phyloP scores from a whole-genome alignment of 2,888 invertebrate genomes.

The Mycalesis mineus region DNA sequence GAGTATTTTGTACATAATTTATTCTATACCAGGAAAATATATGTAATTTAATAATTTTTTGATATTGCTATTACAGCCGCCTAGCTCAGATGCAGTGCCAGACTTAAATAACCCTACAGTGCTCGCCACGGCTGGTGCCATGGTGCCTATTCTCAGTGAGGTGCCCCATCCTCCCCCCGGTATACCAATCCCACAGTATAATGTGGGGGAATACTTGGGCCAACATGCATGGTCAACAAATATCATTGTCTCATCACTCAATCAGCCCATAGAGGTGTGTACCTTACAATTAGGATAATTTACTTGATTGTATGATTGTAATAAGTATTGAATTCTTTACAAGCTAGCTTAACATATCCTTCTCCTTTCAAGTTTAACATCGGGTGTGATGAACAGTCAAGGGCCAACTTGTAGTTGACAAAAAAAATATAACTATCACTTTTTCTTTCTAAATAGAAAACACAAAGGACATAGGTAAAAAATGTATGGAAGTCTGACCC shows the following conservation, averaged over 20 bases:
- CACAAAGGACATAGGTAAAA: too few species aligned
- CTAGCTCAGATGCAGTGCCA: constrained; percentile 56
- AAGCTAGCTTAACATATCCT: too few species aligned
- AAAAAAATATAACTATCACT: too few species aligned
- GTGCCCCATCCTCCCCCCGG: constrained; percentile 70
- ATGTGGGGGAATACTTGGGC: constrained; percentile 66
- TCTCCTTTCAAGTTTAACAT: too few species aligned
- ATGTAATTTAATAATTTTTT: background rate
- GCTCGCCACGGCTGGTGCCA: constrained; percentile 48
- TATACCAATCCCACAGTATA: constrained; percentile 68
- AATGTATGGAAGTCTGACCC: too few species aligned
- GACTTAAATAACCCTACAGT: constrained; percentile 65
- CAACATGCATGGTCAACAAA: constrained; percentile 70
- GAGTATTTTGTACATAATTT: background rate
- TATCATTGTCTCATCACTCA: constrained; percentile 64
- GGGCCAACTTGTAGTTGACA: too few species aligned
- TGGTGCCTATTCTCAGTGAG: constrained; percentile 60
- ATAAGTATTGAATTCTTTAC: too few species aligned
- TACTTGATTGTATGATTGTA: too few species aligned
- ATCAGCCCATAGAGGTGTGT: constrained; percentile 72
- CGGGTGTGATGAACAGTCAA: too few species aligned
- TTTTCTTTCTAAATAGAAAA: too few species aligned
- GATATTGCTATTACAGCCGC: constrained; percentile 49
- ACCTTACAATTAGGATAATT: background rate
- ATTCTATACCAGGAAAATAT: background rate